Evolutionary conservation across 2,113 vertebrate species (phyloP), one percentile per base, ranked within the genome.

Genomic region (Eptesicus fuscus): DNA sequence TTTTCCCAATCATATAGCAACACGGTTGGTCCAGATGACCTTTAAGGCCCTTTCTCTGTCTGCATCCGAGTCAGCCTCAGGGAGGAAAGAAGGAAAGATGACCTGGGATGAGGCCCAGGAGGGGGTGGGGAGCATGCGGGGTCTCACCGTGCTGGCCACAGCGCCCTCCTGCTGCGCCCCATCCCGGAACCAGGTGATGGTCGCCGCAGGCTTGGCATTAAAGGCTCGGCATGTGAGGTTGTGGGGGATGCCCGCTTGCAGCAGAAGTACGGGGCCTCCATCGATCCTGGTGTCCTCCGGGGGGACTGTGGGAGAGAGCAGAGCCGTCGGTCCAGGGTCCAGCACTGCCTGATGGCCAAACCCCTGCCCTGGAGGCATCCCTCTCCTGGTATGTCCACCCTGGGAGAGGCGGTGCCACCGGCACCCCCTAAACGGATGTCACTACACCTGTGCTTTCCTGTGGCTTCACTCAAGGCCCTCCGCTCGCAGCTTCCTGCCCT

Each of bases 151-250:
- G 97, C 97, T 98, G 69, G 99, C 98, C 97, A 98, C 61, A 14
- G 99, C 99, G 0, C 99, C 99, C 0, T 99, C 98, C 97, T 99
- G 98, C 59, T 98, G 96, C 0, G 98, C 96, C 71, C 99, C 99
- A 0, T 99, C 99, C 25, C 99, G 98, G 98, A 98, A 98, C 99
- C 99, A 99, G 96, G 98, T 95, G 94, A 99, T 99, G 80, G 98
- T 98, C 1, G 99, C 99, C 0, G 99, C 99, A 0, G 99, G 99
- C 96, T 99, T 99, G 97, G 99, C 99, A 0, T 98, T 99, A 51
- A 98, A 98, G 1, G 99, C 99, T 79, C 99, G 97, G 92, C 99
- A 99, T 0, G 99, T 99, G 97, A 99, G 99, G 98, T 99, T 99
- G 98, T 98, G 98, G 0, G 99, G 98, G 0, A 97, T 98, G 40